Conservation (phyloP, 2,888 invertebrate genomes). For the Apeira syringaria region DNA sequence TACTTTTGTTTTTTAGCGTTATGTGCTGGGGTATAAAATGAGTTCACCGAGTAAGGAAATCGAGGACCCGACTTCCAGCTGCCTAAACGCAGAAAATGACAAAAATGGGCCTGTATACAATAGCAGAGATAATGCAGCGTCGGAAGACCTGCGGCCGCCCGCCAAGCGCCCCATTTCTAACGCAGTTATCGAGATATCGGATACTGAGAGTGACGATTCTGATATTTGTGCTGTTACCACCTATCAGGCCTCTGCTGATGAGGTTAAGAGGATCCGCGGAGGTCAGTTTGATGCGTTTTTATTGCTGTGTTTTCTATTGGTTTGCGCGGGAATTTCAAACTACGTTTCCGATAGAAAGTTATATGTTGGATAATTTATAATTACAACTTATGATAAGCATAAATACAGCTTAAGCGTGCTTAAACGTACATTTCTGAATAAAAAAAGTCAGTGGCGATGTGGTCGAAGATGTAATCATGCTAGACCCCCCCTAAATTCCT, state of each 20-base stretch:
- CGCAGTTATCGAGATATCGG: slow-evolving; percentile 74
- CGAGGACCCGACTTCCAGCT: slow-evolving; percentile 65
- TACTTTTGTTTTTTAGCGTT: slow-evolving; percentile 64
- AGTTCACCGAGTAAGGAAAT: slow-evolving; percentile 68
- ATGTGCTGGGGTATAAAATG: slow-evolving; percentile 65
- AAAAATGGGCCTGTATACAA: slow-evolving; percentile 38
- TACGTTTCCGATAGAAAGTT: no score
- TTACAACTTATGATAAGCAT: no score
- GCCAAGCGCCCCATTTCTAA: slow-evolving; percentile 63
- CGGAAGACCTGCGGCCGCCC: slow-evolving; percentile 57
- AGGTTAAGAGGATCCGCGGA: slow-evolving; percentile 76
- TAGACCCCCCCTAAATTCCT: no score
- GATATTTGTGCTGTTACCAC: slow-evolving; percentile 78
- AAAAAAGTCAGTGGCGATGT: no score
- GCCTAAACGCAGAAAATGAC: slow-evolving; percentile 41
- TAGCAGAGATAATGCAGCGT: slow-evolving; percentile 40
- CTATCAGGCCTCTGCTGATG: slow-evolving; percentile 76
- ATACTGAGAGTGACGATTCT: slow-evolving; percentile 78
- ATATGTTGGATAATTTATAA: no score
- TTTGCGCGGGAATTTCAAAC: slow-evolving; percentile 63
- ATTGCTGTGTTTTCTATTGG: slow-evolving; percentile 23
- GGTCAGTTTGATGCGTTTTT: slow-evolving; percentile 49
- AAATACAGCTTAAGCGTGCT: no score
- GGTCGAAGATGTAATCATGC: no score
- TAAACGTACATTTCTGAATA: no score